Evolutionary conservation across 2,113 vertebrate species (phyloP).

Genomic region (Poeciliopsis turrubarensis): DNA sequence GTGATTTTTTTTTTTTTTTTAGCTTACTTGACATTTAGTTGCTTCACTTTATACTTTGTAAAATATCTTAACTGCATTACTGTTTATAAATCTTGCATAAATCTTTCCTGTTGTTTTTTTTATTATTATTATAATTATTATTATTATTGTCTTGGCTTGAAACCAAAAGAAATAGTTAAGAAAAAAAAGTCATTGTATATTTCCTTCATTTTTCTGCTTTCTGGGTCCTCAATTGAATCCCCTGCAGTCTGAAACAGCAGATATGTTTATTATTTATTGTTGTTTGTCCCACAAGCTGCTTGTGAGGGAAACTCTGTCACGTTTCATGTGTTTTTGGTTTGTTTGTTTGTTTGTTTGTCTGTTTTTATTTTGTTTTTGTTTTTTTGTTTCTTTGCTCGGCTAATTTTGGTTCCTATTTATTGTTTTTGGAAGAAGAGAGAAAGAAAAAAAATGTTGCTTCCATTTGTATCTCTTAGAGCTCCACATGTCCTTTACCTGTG

Average conservation of each 20-base stretch:
- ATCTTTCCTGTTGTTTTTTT: constrained; percentile 48
- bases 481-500: constrained; percentile 80
- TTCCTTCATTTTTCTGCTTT: constrained; percentile 69
- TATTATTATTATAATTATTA: too few species aligned
- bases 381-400: constrained; percentile 68
- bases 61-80: constrained; percentile 61
- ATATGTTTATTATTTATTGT: constrained; percentile 89
- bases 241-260: constrained; percentile 69
- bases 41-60: constrained; percentile 74
- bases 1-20: constrained; percentile 48
- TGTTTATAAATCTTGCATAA: constrained; percentile 42
- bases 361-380: neutral
- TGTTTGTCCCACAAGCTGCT: constrained; percentile 72
- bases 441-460: constrained; percentile 63
- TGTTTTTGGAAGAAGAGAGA: constrained; percentile 78
- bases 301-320: constrained; percentile 63
- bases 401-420: constrained; percentile 89
- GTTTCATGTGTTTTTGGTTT: constrained; percentile 21
- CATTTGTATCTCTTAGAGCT: constrained; percentile 72
- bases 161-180: constrained; percentile 72
- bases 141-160: constrained; percentile 55
- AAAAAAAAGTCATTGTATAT: constrained; percentile 64
- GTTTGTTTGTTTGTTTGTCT: neutral
- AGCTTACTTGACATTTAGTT: constrained; percentile 74
- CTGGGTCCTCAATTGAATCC: constrained; percentile 47